Evolutionary conservation across 2,888 invertebrate species (phyloP).

Genomic region (Agapostemon virescens): DNA sequence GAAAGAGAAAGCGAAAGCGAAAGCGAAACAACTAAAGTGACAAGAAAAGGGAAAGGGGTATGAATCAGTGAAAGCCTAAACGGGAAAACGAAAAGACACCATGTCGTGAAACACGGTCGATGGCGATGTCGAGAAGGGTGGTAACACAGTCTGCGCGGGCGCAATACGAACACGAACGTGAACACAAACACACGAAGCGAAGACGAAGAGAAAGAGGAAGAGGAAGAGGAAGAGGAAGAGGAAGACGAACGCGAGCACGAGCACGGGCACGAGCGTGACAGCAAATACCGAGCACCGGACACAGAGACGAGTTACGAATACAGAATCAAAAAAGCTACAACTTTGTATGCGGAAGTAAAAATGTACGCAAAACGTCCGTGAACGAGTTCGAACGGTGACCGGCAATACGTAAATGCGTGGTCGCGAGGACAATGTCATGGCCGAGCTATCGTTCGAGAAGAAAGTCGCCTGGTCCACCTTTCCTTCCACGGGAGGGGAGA

Average conservation of each 20-base stretch:
- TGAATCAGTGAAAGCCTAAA: neutral
- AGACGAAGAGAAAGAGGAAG: no score
- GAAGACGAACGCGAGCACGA: no score
- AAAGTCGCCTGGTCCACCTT: constrained; percentile 37
- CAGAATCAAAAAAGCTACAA: neutral
- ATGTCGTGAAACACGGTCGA: neutral
- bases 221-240: no score
- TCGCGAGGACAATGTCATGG: constrained; percentile 76
- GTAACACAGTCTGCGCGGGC: constrained; percentile 33
- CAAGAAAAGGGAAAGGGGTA: neutral
- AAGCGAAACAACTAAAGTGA: neutral
- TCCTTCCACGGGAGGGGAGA: constrained; percentile 16
- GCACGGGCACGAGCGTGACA: no score
- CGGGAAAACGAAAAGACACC: neutral
- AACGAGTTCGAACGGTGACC: neutral
- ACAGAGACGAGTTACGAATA: no score
- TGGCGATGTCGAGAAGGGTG: constrained; percentile 13
- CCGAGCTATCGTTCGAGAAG: constrained; percentile 60
- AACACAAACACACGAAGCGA: neutral
- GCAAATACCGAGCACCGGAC: no score
- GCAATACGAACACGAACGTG: neutral
- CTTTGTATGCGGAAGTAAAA: neutral
- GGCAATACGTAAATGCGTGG: constrained; percentile 40
- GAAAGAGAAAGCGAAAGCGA: constrained; percentile 12
- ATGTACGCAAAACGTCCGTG: neutral